Conservation (phyloP, 2,113 vertebrate genomes). For the Anarrhichthys ocellatus region DNA sequence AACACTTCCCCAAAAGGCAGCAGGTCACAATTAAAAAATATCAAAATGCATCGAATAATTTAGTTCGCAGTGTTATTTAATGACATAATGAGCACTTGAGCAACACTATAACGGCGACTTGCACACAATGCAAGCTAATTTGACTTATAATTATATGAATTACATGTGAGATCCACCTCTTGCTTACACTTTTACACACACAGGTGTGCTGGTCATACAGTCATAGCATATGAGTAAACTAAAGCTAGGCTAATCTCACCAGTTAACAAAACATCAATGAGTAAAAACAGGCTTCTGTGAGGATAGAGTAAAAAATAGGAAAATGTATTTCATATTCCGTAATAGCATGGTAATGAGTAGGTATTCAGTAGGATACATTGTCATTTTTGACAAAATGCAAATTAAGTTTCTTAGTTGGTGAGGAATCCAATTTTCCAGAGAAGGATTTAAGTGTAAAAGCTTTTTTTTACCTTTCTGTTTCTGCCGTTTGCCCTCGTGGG, state of each 20-base stretch:
- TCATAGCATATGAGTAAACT: not conserved
- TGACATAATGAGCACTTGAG: too few species aligned
- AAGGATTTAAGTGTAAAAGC: slow-evolving; percentile 51
- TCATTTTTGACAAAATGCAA: slow-evolving; percentile 62
- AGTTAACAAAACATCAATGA: not conserved
- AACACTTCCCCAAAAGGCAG: too few species aligned
- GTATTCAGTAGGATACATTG: slow-evolving; percentile 35
- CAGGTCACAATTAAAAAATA: too few species aligned
- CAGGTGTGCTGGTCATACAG: too few species aligned
- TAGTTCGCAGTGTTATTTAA: too few species aligned
- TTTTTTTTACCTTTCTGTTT: slow-evolving; percentile 52
- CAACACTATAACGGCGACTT: too few species aligned
- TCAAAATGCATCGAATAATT: too few species aligned
- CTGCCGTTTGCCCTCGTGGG: slow-evolving; percentile 61
- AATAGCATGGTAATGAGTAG: slow-evolving; percentile 7
- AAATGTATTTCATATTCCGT: slow-evolving; percentile 10
- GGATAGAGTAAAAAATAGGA: not conserved
- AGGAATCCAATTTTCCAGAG: slow-evolving; percentile 71
- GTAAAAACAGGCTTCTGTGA: not conserved
- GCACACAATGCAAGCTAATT: too few species aligned
- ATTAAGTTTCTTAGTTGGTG: slow-evolving; percentile 51
- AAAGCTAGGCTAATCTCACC: not conserved
- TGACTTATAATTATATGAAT: too few species aligned
- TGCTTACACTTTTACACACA: too few species aligned
- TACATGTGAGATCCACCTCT: too few species aligned